Conservation (phyloP, 2,797 vertebrate genomes). For the Caiman crocodilus region DNA sequence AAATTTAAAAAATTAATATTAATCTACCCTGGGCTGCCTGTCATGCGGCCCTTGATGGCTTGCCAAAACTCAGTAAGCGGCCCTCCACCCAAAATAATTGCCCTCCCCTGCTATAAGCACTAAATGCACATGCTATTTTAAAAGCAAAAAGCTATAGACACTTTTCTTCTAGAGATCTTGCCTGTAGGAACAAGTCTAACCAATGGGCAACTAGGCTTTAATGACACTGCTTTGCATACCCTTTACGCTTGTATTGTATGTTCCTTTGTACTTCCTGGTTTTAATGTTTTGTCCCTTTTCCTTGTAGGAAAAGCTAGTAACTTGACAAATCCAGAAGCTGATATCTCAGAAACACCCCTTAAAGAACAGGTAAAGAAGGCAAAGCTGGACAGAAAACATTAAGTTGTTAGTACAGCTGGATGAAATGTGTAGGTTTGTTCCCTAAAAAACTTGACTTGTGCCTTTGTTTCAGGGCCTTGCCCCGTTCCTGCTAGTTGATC, state of each 20-base stretch:
- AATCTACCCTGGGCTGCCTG: too few species aligned
- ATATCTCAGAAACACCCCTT: constrained; percentile 58
- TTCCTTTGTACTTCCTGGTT: fast-evolving
- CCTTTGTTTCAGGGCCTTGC: too few species aligned
- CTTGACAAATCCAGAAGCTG: neutral
- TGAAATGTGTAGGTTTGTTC: too few species aligned
- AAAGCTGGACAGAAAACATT: neutral
- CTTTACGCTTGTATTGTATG: too few species aligned
- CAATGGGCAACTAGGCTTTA: too few species aligned
- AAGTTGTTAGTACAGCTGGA: neutral
- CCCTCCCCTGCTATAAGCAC: neutral
- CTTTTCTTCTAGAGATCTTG: neutral
- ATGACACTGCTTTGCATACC: neutral
- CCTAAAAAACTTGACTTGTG: too few species aligned
- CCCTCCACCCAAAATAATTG: too few species aligned
- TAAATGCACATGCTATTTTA: neutral
- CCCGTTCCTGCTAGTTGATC: too few species aligned
- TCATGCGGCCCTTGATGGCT: too few species aligned
- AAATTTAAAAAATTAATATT: too few species aligned
- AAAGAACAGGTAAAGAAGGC: constrained; percentile 76
- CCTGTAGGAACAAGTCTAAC: neutral
- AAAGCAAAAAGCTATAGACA: neutral
- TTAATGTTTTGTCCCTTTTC: neutral
- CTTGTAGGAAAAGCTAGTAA: constrained; percentile 54
- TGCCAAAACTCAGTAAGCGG: too few species aligned